Evolutionary conservation across 2,888 invertebrate genomes (phyloP), one percentile per base, ranked within the genome.

Genomic region (Diaphora mendica): DNA sequence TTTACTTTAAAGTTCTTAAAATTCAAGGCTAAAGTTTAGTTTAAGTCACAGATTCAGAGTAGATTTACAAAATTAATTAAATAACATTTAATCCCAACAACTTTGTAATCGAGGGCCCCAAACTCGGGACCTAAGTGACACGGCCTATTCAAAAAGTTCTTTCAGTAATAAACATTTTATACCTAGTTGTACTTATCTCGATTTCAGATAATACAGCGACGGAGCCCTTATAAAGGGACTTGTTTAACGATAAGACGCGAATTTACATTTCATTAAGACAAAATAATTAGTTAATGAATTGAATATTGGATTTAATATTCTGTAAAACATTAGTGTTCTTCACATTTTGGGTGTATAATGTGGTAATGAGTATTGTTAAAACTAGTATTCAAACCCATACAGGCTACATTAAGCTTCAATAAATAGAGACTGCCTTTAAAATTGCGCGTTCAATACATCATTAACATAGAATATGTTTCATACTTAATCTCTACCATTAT

Each of bases 81-180:
- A n/a, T 55, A 8, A 55, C n/a, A 69, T 64, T 70, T 70, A 62
- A 73, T 64, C 59, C 66, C 74, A 55, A 59, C 72, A 77, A 74
- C 65, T 76, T 69, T 7, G 39, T 66, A 62, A 73, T 71, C 71
- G 79, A 71, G 74, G 30, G 59, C 65, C 65, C 30, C 64, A 71
- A 78, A 81, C 68, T 72, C 70, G 11, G 13, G 20, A 26, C 7
- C 64, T 67, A 26, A 64, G 67, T 67, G 51, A 72, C 68, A 67
- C 74, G 71, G 35, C 71, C 68, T 48, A 72, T 83, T 85, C 67
- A 66, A 13, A 71, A 85, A 85, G 77, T 77, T 78, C 64, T 74
- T 67, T 70, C 44, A 66, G 51, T 8, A 62, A 75, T 78, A 33
- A 35, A 48, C 70, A 76, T 77, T 73, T 68, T 71, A 76, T 77